phyloP scores from a whole-genome alignment of 2,888 invertebrate species.

The Onthophagus sagittarius region DNA sequence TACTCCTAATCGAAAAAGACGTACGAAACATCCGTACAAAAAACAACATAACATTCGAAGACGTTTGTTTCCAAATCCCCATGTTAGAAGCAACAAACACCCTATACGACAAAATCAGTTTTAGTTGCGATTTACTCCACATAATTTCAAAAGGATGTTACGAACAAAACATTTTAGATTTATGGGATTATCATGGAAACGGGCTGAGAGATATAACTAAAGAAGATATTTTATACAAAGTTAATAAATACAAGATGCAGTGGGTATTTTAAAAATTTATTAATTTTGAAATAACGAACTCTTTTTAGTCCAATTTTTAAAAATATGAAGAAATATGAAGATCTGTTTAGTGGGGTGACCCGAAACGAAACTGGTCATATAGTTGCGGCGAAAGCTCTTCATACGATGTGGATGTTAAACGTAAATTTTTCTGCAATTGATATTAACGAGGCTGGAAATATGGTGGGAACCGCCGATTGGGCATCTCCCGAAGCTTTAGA shows the following conservation, averaged over 20 bases:
- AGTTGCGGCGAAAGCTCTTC: constrained; percentile 59
- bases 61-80: constrained; percentile 19
- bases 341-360: constrained; percentile 59
- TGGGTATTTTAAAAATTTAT: constrained; percentile 31
- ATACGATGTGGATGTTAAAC: constrained; percentile 61
- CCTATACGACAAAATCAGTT: constrained; percentile 12
- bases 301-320: constrained; percentile 60
- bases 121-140: constrained; percentile 57
- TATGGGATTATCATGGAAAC: constrained; percentile 62
- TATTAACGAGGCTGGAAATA: constrained; percentile 63
- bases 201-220: constrained; percentile 55
- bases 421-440: constrained; percentile 67
- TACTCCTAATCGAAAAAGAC: constrained; percentile 15
- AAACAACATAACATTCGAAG: constrained; percentile 10
- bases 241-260: constrained; percentile 57
- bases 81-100: constrained; percentile 19
- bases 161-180: constrained; percentile 62
- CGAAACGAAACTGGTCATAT: constrained; percentile 60
- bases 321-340: constrained; percentile 60
- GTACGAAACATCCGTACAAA: constrained; percentile 14
- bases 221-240: constrained; percentile 57
- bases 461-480: constrained; percentile 73
- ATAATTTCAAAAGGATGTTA: constrained; percentile 60
- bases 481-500: constrained; percentile 53
- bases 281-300: background rate